phyloP scores from a whole-genome alignment of 2,888 invertebrate species.

The Melieria crassipennis region DNA sequence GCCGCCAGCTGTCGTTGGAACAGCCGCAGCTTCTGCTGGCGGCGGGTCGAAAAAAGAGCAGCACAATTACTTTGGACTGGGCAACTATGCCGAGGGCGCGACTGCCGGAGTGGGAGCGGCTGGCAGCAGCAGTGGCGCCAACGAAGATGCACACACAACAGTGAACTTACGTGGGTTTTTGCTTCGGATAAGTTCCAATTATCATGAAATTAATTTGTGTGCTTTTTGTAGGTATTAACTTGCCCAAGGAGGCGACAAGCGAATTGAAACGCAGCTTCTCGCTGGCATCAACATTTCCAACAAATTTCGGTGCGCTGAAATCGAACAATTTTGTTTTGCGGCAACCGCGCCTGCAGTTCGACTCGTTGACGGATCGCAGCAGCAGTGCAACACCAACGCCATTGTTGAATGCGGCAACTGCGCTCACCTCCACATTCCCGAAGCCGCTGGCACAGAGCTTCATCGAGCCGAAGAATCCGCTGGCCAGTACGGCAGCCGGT shows the following conservation, averaged over 20 bases:
- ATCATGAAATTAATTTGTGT: not conserved
- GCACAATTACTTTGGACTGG: conserved; percentile 56
- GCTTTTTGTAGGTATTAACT: conserved; percentile 38
- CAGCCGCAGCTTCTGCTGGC: not conserved
- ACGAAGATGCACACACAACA: too few relatives aligned
- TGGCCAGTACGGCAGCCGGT: conserved; percentile 2
- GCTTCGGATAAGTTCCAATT: too few relatives aligned
- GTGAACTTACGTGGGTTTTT: too few relatives aligned
- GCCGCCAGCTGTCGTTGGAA: not conserved
- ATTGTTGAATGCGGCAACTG: conserved; percentile 34
- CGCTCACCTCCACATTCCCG: conserved; percentile 29
- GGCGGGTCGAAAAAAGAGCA: conserved; percentile 29
- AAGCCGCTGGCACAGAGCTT: conserved; percentile 16
- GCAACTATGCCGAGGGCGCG: conserved; percentile 38
- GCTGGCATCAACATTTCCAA: conserved; percentile 14
- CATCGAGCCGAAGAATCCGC: not conserved
- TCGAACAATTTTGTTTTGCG: conserved; percentile 58
- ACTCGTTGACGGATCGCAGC: conserved; percentile 41
- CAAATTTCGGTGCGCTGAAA: conserved; percentile 38
- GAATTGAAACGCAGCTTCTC: conserved; percentile 3
- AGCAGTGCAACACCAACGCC: conserved; percentile 21
- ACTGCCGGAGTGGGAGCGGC: too few relatives aligned
- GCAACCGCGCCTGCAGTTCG: conserved; percentile 61
- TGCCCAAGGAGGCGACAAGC: conserved; percentile 37
- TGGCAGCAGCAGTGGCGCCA: too few relatives aligned